Percentiles rank a stretch among this genome's conserved stretches.
Evolutionary conservation across 2,888 invertebrate species (phyloP).

Genomic region (Priocnemis perturbator): DNA sequence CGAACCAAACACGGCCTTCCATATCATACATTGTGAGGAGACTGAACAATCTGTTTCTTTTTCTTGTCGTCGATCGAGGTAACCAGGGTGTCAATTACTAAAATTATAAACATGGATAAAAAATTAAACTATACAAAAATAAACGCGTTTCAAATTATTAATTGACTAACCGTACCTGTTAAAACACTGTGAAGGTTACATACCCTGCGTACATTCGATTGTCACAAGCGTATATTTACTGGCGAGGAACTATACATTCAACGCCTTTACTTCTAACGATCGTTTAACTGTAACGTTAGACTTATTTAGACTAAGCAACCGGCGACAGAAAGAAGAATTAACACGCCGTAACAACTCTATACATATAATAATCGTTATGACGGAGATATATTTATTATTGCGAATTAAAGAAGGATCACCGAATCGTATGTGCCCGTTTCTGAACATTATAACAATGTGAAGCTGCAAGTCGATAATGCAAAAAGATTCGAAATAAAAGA

Average conservation of each 20-base stretch:
- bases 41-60: constrained; percentile 39
- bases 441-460: no score
- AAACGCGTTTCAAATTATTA: no score
- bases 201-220: background rate
- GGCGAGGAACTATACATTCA: constrained; percentile 26
- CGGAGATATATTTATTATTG: constrained; percentile 29
- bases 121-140: no score
- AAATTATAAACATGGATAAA: constrained; percentile 18
- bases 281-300: constrained; percentile 40
- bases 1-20: constrained; percentile 56
- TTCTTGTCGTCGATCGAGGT: constrained; percentile 8
- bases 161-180: constrained; percentile 20
- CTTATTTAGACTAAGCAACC: constrained; percentile 37
- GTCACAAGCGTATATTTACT: constrained; percentile 1
- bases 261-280: constrained; percentile 37
- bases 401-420: constrained; percentile 8
- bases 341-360: constrained; percentile 27
- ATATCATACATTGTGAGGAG: constrained; percentile 52
- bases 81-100: background rate
- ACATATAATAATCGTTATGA: constrained; percentile 45
- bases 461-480: no score
- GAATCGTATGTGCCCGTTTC: constrained; percentile 1
- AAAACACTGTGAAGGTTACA: background rate
- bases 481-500: no score
- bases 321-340: background rate